A percentile compares a stretch with the other conserved stretches of the same genome.
Conservation (phyloP, 2,888 invertebrate species). For the Acholoe squamosa region DNA sequence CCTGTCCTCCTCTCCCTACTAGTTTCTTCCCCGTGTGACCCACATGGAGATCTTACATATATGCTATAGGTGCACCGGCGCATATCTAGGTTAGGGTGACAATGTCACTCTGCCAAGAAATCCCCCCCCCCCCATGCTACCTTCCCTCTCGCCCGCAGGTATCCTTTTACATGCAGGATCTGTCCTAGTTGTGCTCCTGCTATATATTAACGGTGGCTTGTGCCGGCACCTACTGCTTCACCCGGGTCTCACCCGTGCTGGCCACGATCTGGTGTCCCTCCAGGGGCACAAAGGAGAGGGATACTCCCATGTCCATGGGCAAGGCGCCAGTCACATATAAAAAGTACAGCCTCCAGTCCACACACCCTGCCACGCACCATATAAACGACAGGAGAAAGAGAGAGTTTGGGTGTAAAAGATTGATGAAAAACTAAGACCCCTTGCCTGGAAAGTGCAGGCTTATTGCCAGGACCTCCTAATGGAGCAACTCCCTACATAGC, state of each 20-base stretch:
- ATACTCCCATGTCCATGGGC: too few relatives aligned
- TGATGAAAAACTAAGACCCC: too few relatives aligned
- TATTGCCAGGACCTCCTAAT: background rate
- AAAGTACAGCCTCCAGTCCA: too few relatives aligned
- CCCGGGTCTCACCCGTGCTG: slow-evolving; percentile 27
- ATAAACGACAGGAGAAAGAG: too few relatives aligned
- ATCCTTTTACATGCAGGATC: too few relatives aligned
- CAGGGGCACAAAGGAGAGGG: background rate
- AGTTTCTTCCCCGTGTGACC: background rate
- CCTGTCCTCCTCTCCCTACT: background rate
- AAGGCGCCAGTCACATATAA: too few relatives aligned
- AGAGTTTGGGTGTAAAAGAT: too few relatives aligned
- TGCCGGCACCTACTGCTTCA: background rate
- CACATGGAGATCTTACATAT: background rate
- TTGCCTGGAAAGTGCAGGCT: background rate
- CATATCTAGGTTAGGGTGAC: slow-evolving; percentile 37
- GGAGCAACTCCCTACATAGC: too few relatives aligned
- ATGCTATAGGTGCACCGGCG: background rate
- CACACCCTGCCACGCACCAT: too few relatives aligned
- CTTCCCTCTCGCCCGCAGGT: too few relatives aligned
- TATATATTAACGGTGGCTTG: too few relatives aligned
- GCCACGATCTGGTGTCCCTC: background rate
- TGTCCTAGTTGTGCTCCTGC: too few relatives aligned
- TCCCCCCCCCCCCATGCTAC: background rate
- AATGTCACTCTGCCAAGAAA: slow-evolving; percentile 45